Conservation (phyloP, 1,140 invertebrate species). For the Panulirus ornatus region DNA sequence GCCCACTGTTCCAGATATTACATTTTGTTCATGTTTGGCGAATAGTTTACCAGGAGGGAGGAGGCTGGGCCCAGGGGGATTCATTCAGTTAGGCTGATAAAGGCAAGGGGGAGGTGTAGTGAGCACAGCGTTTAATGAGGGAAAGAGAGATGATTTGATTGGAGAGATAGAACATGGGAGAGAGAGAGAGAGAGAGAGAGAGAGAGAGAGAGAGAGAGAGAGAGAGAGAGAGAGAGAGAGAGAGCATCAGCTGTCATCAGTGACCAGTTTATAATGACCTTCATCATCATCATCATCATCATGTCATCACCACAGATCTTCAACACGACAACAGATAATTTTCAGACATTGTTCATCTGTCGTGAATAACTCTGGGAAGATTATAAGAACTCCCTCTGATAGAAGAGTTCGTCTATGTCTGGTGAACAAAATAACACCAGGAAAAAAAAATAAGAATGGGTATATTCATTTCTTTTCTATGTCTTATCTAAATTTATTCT, state of each 20-base stretch:
- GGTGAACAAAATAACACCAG: background rate
- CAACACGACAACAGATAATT: background rate
- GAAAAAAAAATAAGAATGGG: background rate
- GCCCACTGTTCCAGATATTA: too few species aligned
- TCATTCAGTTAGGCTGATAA: too few species aligned
- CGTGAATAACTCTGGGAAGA: background rate
- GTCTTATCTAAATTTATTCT: background rate
- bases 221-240: background rate
- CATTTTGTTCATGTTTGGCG: too few species aligned
- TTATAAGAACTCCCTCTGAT: background rate
- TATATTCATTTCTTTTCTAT: background rate
- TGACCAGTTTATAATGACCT: background rate
- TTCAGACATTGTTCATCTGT: background rate
- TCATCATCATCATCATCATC: background rate
- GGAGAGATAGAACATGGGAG: too few species aligned
- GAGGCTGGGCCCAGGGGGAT: too few species aligned
- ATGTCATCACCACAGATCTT: background rate
- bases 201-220: background rate
- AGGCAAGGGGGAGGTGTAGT: background rate
- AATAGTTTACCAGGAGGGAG: too few species aligned
- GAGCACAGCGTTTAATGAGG: background rate
- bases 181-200: slow-evolving; percentile 3
- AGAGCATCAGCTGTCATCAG: background rate
- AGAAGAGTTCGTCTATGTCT: background rate
- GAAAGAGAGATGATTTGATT: background rate